Evolutionary conservation across 1,140 invertebrate genomes (phyloP), one percentile per base, ranked within the genome.

Genomic region (Drosophila neocordata): DNA sequence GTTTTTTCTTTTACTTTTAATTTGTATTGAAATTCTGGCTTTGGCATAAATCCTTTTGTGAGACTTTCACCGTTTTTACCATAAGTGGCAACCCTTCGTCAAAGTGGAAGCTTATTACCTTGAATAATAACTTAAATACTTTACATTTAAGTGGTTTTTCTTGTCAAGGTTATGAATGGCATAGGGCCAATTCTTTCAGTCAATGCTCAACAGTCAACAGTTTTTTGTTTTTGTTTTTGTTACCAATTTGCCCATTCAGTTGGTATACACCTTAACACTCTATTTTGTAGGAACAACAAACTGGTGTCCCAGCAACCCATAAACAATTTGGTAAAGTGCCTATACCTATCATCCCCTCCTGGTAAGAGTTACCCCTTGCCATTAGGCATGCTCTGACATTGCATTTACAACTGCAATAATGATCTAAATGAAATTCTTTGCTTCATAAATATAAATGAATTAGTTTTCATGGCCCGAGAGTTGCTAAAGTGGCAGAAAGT

Each of bases 401-500:
- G 53, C 53, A 56, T 56, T 56, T 56, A 56, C 31, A 56, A 56
- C 53, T 56, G 53, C 53, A 56, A 56, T 56, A 61, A 72, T 61
- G 71, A 78, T 78, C 83, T 55, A 69, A 70, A 88, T 79, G 65
- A 79, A 82, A 76, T 73, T 69, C 65, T 44, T 27, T 35, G 61
- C 34, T 68, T 88, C 79, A 72, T 87, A 82, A 77, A 88, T 87
- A 79, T 88, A 88, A 88, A 87, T 88, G 83, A 88, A 87, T 87
- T 88, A 77, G 75, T 73, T 88, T 82, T 82, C 79, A 88, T 85
- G 83, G 53, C 79, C 68, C 56, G 22, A 27, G 52, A 48, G 41
- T 9, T 20, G 64, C 53, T 48, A 52, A 51, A 59, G 65, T 67
- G 64, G 15, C 53, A 31, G 64, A 12, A 57, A 74, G 15, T 75